These are phyloP conservation scores for Sminthurinus signatus DNA, from an alignment of 1,140 invertebrate genomes.

Conservation along the genomic window DNA sequence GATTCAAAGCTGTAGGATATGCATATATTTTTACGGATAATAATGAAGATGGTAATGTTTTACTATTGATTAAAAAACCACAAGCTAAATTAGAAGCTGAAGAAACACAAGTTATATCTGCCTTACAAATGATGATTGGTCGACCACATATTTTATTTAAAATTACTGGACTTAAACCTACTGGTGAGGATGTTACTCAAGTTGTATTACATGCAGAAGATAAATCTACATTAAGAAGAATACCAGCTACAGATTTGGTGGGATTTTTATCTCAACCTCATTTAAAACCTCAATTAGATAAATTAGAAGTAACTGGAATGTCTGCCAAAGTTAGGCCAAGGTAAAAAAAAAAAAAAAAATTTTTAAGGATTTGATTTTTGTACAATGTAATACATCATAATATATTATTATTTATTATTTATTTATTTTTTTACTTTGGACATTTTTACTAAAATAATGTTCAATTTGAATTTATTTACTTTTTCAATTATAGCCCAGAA, in stretches of 20 bases:
- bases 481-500: too few species aligned
- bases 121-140: conserved; percentile 28
- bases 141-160: conserved; percentile 36
- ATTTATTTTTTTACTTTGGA: too few species aligned
- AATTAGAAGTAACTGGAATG: conserved; percentile 58
- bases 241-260: conserved; percentile 66
- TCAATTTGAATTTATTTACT: too few species aligned
- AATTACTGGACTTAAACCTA: conserved; percentile 32
- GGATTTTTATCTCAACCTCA: conserved; percentile 58
- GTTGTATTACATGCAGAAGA: conserved; percentile 35
- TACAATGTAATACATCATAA: too few species aligned
- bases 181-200: conserved; percentile 13
- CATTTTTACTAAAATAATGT: too few species aligned
- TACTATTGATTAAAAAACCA: conserved; percentile 25
- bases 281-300: conserved; percentile 60
- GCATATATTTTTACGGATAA: conserved; percentile 30
- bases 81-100: conserved; percentile 26
- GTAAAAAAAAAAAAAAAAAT: too few species aligned
- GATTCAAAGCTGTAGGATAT: conserved; percentile 77
- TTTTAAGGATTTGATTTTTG: too few species aligned
- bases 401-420: too few species aligned
- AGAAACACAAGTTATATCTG: conserved; percentile 25
- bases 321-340: conserved; percentile 48
- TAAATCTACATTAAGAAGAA: conserved; percentile 54
- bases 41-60: conserved; percentile 39